phyloP scores from a whole-genome alignment of 2,888 invertebrate genomes.

The Octodonta nipae region DNA sequence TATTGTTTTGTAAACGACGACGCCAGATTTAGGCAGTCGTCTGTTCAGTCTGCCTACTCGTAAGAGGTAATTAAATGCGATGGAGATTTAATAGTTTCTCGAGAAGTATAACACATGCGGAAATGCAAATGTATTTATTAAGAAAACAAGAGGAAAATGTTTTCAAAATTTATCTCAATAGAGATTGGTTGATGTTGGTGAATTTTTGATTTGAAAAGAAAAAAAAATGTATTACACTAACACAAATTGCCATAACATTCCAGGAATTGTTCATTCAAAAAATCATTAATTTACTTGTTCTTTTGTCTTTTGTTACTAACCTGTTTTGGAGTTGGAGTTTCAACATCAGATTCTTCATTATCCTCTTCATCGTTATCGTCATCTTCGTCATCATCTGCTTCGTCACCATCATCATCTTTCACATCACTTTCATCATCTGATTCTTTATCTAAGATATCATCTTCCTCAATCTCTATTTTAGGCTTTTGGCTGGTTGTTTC shows the following conservation, averaged over 20 bases:
- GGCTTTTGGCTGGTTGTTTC: slow-evolving; percentile 7
- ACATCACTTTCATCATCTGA: slow-evolving; percentile 11
- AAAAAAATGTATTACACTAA: too few species aligned
- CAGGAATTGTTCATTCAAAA: neutral
- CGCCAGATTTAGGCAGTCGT: too few species aligned
- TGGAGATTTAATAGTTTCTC: too few species aligned
- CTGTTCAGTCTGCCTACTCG: too few species aligned
- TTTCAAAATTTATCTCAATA: too few species aligned
- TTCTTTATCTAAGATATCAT: slow-evolving; percentile 10
- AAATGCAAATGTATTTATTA: too few species aligned
- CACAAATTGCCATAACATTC: slow-evolving; percentile 2
- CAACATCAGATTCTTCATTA: slow-evolving; percentile 12
- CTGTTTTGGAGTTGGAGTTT: slow-evolving; percentile 12
- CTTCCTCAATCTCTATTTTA: slow-evolving; percentile 9
- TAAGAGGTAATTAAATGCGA: too few species aligned
- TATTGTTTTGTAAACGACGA: too few species aligned
- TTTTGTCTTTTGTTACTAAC: slow-evolving; percentile 15
- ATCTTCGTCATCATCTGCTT: slow-evolving; percentile 12
- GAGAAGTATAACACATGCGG: too few species aligned
- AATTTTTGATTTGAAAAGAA: too few species aligned
- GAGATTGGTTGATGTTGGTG: too few species aligned
- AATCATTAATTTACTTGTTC: slow-evolving; percentile 13
- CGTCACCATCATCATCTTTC: slow-evolving; percentile 9
- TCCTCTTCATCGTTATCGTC: slow-evolving; percentile 14
- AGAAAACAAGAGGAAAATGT: too few species aligned